These are phyloP conservation scores for Karalla daura DNA, from an alignment of 2,797 vertebrate genomes.

Conservation along the genomic window DNA sequence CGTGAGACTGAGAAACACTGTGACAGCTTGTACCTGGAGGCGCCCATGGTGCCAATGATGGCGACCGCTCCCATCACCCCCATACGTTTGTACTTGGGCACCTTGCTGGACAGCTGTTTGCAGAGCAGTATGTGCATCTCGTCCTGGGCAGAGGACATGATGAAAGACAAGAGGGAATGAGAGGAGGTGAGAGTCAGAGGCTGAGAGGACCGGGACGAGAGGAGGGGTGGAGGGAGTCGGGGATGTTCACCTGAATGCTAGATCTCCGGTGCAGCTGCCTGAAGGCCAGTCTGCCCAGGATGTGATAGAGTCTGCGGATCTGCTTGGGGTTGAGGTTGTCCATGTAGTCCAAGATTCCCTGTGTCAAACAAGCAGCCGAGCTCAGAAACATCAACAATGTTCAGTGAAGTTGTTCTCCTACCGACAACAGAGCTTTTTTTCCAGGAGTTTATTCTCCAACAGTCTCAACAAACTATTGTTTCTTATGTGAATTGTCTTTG, in stretches of 20 bases:
- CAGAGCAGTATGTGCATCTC: conserved; percentile 97
- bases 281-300: conserved; percentile 91
- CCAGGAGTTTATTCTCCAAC: too few species aligned
- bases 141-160: conserved; percentile 87
- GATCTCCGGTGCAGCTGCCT: conserved; percentile 86
- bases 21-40: conserved; percentile 79
- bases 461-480: too few species aligned
- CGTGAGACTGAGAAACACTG: not conserved
- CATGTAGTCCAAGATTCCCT: conserved; percentile 96
- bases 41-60: conserved; percentile 90
- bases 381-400: conserved; percentile 11
- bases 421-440: too few species aligned
- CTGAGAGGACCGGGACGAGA: not conserved
- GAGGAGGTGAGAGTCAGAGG: not conserved
- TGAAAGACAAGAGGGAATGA: too few species aligned
- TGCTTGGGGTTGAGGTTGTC: conserved; percentile 92
- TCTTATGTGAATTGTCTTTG: too few species aligned
- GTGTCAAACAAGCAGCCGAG: conserved; percentile 18
- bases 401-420: too few species aligned
- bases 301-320: conserved; percentile 93
- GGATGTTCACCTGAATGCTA: conserved; percentile 90
- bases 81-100: conserved; percentile 93
- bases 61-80: conserved; percentile 95
- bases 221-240: too few species aligned
- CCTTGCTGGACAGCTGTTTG: conserved; percentile 95